Base-by-base conservation (phyloP, 2,113 vertebrate species). In the Rhadina sibilatrix region DNA sequence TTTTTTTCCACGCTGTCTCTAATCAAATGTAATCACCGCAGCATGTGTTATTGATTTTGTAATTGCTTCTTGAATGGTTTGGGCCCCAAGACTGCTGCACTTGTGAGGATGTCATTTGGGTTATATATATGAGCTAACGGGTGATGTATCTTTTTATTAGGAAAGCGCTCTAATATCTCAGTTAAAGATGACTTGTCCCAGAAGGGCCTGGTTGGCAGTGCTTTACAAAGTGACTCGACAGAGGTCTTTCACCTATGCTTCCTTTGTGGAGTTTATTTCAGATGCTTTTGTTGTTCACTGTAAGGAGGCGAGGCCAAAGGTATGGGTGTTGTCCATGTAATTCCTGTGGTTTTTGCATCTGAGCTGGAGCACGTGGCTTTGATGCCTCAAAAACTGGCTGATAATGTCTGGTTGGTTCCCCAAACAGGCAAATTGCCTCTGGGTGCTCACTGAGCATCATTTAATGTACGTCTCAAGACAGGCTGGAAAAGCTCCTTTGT, bases 41-140 rank as follows among this genome's bases (percentile, higher is more conserved):
- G 97, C 96, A 97, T 96, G 94, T 98, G 96, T 96, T 98, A 97
- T 97, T 98, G 97, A 98, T 98, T 98, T 93, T 96, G 96, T 97
- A 97, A 98, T 97, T 97, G 97, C 93, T 96, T 97, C 96, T 97
- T 97, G 97, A 97, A 98, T 96, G 90, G 90, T 96, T 98, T 96
- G 96, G 87, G 82, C 87, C 93, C 95, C 79, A 93, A 94, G 97
- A 97, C 89, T 96, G 96, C 92, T 94, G 74, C 88, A 87, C 88
- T 96, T 95, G 66, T 97, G 92, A 94, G n/a, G 27, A 93, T 97
- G 89, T 94, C 89, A 80, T 97, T 97, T 97, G 96, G 94, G 95
- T 96, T 97, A 84, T 88, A 79, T 94, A 53, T 77, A 80, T 88
- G 97, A 80, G 52, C 90, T 97, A 97, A 97, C 95, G 91, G 95